These are phyloP conservation scores for Drosophila tsacasi DNA, from an alignment of 1,140 invertebrate species.

Conservation along the genomic window DNA sequence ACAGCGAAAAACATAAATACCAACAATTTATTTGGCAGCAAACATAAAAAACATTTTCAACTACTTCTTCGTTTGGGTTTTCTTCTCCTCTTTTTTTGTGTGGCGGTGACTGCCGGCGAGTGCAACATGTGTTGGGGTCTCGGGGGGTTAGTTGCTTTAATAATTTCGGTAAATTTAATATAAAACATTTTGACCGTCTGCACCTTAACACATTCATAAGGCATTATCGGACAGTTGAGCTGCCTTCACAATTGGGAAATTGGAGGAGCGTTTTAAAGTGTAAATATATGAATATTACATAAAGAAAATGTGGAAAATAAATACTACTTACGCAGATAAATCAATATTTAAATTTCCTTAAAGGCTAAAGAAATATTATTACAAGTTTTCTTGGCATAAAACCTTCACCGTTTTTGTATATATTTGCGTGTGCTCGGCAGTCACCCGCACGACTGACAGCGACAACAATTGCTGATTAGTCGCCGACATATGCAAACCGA, in stretches of 20 bases:
- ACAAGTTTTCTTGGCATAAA: not conserved
- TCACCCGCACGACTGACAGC: conserved; percentile 57
- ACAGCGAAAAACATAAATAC: conserved; percentile 73
- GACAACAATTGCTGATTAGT: conserved; percentile 72
- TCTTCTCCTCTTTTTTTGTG: not conserved
- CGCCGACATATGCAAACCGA: conserved; percentile 58
- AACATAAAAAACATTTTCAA: conserved; percentile 53
- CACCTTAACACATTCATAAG: conserved; percentile 52
- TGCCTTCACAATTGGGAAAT: not conserved
- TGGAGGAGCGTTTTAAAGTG: not conserved
- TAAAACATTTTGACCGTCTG: conserved; percentile 64
- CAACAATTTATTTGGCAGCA: conserved; percentile 72
- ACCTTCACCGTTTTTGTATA: conserved; percentile 11
- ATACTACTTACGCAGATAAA: not conserved
- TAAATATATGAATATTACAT: not conserved
- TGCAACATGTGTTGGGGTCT: conserved; percentile 44
- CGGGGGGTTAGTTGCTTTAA: conserved; percentile 41
- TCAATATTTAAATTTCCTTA: not conserved
- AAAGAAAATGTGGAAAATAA: not conserved
- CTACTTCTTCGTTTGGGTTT: conserved; percentile 33
- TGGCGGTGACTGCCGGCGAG: not conserved
- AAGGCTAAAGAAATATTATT: not conserved
- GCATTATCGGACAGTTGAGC: not conserved
- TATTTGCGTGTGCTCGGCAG: conserved; percentile 14
- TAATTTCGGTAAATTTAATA: conserved; percentile 73